Evolutionary conservation across 2,888 invertebrate species (phyloP).

Genomic region (Melinaea menophilus): DNA sequence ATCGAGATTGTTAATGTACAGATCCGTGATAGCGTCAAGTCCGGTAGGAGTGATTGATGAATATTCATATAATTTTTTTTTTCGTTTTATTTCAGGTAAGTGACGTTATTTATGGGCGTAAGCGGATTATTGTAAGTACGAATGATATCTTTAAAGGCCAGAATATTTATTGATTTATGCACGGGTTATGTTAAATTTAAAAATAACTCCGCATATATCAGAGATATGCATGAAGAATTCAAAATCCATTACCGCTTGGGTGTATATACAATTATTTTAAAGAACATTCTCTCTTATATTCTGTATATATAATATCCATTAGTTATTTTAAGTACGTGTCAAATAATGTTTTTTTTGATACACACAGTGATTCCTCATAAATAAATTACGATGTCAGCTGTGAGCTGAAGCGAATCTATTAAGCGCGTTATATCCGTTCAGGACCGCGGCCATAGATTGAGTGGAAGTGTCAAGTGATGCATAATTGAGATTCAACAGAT

Average conservation of each 20-base stretch:
- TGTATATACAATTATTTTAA: too few species aligned
- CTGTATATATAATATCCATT: neutral
- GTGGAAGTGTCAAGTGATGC: conserved; percentile 14
- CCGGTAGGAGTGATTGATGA: conserved; percentile 31
- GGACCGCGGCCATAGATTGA: conserved; percentile 36
- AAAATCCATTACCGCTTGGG: too few species aligned
- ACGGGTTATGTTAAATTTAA: neutral
- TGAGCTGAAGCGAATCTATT: conserved; percentile 75
- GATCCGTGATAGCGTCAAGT: conserved; percentile 19
- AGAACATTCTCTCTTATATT: too few species aligned
- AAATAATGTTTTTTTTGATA: neutral
- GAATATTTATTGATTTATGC: neutral
- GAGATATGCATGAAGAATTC: too few species aligned
- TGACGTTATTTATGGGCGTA: conserved; percentile 17
- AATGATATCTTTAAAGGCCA: neutral
- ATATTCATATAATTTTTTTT: conserved; percentile 41
- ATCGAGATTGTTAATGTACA: conserved; percentile 16
- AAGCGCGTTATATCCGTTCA: conserved; percentile 75
- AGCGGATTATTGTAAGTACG: conserved; percentile 19
- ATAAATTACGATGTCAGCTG: conserved; percentile 75
- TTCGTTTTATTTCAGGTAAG: conserved; percentile 42
- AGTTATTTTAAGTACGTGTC: neutral
- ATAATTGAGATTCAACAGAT: conserved; percentile 8
- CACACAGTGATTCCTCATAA: conserved; percentile 62
- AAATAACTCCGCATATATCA: too few species aligned